phyloP scores from a whole-genome alignment of 2,113 vertebrate species.

The Gobio gobio region DNA sequence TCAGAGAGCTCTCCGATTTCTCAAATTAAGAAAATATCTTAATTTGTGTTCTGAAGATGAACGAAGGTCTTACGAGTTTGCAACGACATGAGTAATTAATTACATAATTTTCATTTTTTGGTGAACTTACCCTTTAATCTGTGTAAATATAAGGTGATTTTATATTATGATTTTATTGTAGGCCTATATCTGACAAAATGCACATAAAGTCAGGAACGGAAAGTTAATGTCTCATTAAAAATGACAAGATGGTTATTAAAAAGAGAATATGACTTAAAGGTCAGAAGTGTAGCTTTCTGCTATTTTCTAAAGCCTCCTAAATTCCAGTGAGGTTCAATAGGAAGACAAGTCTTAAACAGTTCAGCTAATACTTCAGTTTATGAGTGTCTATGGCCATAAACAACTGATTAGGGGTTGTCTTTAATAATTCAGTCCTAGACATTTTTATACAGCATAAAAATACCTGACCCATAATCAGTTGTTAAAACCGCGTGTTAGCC shows the following conservation, averaged over 20 bases:
- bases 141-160: not conserved
- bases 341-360: not conserved
- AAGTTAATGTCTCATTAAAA: not conserved
- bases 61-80: no score
- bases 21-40: no score
- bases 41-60: no score
- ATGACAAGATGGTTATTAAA: slow-evolving; percentile 21
- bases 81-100: no score
- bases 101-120: no score
- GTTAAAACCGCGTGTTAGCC: slow-evolving; percentile 12
- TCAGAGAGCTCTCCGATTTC: no score
- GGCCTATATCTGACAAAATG: not conserved
- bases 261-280: slow-evolving; percentile 41
- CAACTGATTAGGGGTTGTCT: slow-evolving; percentile 46
- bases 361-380: slow-evolving; percentile 1
- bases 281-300: not conserved
- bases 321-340: slow-evolving; percentile 20
- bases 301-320: slow-evolving; percentile 20
- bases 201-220: not conserved
- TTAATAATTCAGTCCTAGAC: not conserved
- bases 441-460: not conserved
- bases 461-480: slow-evolving; percentile 38
- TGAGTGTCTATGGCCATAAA: not conserved
- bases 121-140: not conserved
- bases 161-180: slow-evolving; percentile 1